Conservation (phyloP, 1,140 invertebrate genomes). For the Rhagoletis zephyria region DNA sequence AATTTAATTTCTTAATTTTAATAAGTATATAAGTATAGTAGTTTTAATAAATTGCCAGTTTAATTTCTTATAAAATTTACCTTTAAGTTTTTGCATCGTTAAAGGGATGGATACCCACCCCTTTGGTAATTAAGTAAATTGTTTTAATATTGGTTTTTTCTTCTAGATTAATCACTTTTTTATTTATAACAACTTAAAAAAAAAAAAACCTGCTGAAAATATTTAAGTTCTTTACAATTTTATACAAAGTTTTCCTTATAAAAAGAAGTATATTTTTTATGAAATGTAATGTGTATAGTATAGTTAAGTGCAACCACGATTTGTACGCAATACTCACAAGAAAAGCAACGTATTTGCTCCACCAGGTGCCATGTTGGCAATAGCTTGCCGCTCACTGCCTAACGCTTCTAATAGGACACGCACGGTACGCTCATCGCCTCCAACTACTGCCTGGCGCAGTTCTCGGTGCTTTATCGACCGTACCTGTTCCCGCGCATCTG, state of each 20-base stretch:
- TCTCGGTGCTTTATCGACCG: constrained; percentile 81
- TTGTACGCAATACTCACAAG: constrained; percentile 77
- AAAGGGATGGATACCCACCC: too few species aligned
- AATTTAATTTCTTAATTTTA: too few species aligned
- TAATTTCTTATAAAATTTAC: too few species aligned
- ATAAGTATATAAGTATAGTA: too few species aligned
- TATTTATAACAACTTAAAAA: too few species aligned
- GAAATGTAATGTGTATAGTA: not conserved
- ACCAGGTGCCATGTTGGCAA: constrained; percentile 88
- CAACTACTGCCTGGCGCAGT: constrained; percentile 81
- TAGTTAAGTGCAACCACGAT: not conserved
- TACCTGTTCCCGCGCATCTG: constrained; percentile 83
- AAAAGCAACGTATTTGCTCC: constrained; percentile 90
- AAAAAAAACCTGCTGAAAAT: not conserved
- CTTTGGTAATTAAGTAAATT: too few species aligned
- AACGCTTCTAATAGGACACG: constrained; percentile 79
- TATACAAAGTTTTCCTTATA: too few species aligned
- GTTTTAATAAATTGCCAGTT: too few species aligned
- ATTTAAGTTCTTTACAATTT: not conserved
- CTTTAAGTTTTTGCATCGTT: too few species aligned
- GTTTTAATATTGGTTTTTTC: too few species aligned
- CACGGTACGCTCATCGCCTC: constrained; percentile 80
- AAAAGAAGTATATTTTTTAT: too few species aligned
- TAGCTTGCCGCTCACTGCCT: constrained; percentile 79
- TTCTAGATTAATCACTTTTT: too few species aligned